These are phyloP conservation scores for Gymnoscopelus braueri DNA, from an alignment of 2,797 vertebrate genomes.

Conservation along the genomic window DNA sequence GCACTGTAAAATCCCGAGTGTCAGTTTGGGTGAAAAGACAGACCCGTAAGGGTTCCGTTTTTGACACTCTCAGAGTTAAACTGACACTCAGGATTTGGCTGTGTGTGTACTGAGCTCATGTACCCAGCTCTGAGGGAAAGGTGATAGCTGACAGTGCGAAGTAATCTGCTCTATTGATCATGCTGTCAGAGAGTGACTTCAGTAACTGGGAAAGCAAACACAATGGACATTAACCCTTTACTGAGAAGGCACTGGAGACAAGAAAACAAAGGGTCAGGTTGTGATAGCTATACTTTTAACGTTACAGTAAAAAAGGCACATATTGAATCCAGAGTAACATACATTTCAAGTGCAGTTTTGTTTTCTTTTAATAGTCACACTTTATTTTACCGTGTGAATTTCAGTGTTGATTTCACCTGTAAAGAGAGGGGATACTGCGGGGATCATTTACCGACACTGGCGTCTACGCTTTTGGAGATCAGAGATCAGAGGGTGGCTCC, in stretches of 20 bases:
- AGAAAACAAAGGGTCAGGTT: slow-evolving; percentile 18
- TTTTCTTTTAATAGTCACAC: slow-evolving; percentile 32
- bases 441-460: slow-evolving; percentile 74
- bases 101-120: slow-evolving; percentile 65
- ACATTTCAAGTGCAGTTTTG: slow-evolving; percentile 17
- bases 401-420: slow-evolving; percentile 63
- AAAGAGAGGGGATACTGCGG: slow-evolving; percentile 64
- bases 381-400: slow-evolving; percentile 28
- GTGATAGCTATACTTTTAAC: neutral
- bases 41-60: neutral
- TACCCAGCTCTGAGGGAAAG: slow-evolving; percentile 76
- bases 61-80: neutral
- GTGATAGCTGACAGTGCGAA: slow-evolving; percentile 83
- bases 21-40: too few species aligned
- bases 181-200: slow-evolving; percentile 75
- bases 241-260: slow-evolving; percentile 7
- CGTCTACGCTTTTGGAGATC: slow-evolving; percentile 78
- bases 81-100: neutral
- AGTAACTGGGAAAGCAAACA: slow-evolving; percentile 75
- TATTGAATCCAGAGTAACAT: slow-evolving; percentile 8
- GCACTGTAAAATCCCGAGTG: too few species aligned
- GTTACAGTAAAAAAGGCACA: neutral
- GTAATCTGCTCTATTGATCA: slow-evolving; percentile 85
- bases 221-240: slow-evolving; percentile 57
- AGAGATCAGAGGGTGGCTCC: slow-evolving; percentile 79